Percentiles rank a stretch among this genome's conserved stretches.
These are phyloP conservation scores for Heliocidaris tuberculata DNA, from an alignment of 35 echinoderm and acorn worm species.

Conservation along the genomic window DNA sequence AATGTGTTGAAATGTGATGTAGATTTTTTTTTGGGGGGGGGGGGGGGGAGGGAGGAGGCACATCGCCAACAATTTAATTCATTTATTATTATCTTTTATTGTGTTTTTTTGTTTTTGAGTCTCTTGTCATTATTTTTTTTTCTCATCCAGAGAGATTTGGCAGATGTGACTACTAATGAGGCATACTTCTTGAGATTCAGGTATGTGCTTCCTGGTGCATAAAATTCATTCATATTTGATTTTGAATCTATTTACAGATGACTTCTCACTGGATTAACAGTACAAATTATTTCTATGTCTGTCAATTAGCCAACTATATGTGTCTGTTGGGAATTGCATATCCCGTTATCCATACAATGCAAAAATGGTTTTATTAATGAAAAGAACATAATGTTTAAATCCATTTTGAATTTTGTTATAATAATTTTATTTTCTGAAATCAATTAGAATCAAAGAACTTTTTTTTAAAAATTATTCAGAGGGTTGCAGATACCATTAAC, in stretches of 20 bases:
- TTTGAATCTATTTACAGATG: background rate
- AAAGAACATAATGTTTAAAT: too few species aligned
- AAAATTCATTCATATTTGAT: background rate
- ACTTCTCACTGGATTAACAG: background rate
- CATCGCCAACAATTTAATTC: background rate
- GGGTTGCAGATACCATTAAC: background rate
- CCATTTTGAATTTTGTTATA: background rate
- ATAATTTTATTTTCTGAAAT: background rate
- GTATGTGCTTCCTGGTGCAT: background rate
- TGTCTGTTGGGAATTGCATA: too few species aligned
- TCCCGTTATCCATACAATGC: too few species aligned
- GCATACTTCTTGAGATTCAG: conserved; percentile 21
- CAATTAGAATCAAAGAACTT: background rate
- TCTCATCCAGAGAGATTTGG: background rate
- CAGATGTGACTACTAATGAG: background rate
- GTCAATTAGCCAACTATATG: background rate
- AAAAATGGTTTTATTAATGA: too few species aligned
- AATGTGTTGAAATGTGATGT: background rate
- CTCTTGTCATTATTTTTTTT: background rate
- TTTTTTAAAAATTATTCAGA: background rate
- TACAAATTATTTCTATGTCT: background rate
- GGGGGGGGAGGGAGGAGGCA: too few species aligned
- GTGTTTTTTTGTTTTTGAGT: background rate
- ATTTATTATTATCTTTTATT: background rate
- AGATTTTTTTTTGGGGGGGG: background rate